Percentiles rank a stretch among this genome's conserved stretches.
Evolutionary conservation across 1,140 invertebrate genomes (phyloP).

Genomic region (Brachionus paranguensis): DNA sequence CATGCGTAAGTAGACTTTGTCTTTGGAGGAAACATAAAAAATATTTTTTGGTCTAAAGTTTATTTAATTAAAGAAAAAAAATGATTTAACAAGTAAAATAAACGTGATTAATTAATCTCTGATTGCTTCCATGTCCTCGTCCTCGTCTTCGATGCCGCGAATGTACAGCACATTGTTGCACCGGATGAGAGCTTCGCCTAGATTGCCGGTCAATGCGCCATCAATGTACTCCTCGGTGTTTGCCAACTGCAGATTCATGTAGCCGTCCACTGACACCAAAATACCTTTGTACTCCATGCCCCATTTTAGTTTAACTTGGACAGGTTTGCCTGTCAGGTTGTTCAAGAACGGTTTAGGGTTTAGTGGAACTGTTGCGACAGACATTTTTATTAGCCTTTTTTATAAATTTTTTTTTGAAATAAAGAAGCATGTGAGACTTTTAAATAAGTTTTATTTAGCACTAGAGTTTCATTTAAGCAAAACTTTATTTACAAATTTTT

Average conservation of each 20-base stretch:
- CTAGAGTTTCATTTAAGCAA: not conserved
- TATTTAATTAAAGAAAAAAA: not conserved
- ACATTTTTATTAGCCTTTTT: conserved; percentile 13
- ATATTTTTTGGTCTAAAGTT: not conserved
- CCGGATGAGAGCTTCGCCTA: conserved; percentile 89
- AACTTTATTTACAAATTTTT: not conserved
- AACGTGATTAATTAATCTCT: conserved; percentile 7
- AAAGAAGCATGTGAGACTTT: not conserved
- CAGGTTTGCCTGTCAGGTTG: conserved; percentile 89
- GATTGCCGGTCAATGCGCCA: conserved; percentile 77
- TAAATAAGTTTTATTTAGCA: not conserved
- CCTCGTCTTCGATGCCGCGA: conserved; percentile 84
- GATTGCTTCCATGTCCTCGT: conserved; percentile 37
- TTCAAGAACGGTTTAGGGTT: conserved; percentile 99
- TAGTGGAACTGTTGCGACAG: conserved; percentile 67
- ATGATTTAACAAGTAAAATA: not conserved
- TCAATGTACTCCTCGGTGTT: conserved; percentile 98
- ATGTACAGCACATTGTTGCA: conserved; percentile 99
- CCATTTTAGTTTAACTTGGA: conserved; percentile 98
- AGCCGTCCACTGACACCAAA: conserved; percentile 91
- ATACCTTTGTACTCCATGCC: conserved; percentile 98
- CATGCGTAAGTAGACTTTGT: not conserved
- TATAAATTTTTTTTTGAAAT: not conserved
- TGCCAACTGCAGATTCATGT: conserved; percentile 93
- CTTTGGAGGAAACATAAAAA: not conserved